phyloP scores from a whole-genome alignment of 2,797 vertebrate genomes.

The Liparis tanakae region DNA sequence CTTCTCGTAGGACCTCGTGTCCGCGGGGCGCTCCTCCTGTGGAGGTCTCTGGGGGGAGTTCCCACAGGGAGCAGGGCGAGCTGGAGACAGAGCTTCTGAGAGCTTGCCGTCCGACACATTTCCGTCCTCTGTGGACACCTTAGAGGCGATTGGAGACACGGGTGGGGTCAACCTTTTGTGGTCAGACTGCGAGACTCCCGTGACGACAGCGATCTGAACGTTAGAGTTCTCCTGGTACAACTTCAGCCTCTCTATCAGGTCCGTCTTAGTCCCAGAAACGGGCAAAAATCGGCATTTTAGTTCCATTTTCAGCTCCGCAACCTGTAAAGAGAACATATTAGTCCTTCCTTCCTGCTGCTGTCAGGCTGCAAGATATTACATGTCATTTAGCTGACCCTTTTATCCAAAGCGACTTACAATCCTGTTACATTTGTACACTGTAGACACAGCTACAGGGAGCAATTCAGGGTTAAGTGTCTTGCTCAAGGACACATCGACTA shows the following conservation, averaged over 20 bases:
- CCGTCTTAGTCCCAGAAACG: constrained; percentile 95
- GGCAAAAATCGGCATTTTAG: constrained; percentile 93
- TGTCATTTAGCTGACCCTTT: too few species aligned
- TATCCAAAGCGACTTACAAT: too few species aligned
- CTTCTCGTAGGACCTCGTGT: constrained; percentile 83
- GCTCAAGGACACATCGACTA: too few species aligned
- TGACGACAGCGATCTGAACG: constrained; percentile 64
- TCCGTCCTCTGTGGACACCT: constrained; percentile 88
- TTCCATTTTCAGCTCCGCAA: constrained; percentile 95
- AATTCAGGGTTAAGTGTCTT: too few species aligned
- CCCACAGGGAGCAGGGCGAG: constrained; percentile 21
- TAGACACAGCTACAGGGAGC: too few species aligned
- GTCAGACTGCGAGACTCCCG: constrained; percentile 69
- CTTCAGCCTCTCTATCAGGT: constrained; percentile 94
- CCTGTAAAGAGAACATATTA: constrained; percentile 78
- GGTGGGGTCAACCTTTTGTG: constrained; percentile 84
- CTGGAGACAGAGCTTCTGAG: constrained; percentile 79
- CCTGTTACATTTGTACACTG: too few species aligned
- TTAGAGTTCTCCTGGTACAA: constrained; percentile 85
- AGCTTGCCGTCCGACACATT: constrained; percentile 80
- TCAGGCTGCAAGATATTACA: too few species aligned
- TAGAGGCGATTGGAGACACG: constrained; percentile 88
- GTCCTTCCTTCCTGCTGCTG: too few species aligned
- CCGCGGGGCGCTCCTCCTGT: constrained; percentile 71
- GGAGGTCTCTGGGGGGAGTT: constrained; percentile 72